Conservation (phyloP, 2,888 invertebrate genomes). For the Dicyrtoma fusca region DNA sequence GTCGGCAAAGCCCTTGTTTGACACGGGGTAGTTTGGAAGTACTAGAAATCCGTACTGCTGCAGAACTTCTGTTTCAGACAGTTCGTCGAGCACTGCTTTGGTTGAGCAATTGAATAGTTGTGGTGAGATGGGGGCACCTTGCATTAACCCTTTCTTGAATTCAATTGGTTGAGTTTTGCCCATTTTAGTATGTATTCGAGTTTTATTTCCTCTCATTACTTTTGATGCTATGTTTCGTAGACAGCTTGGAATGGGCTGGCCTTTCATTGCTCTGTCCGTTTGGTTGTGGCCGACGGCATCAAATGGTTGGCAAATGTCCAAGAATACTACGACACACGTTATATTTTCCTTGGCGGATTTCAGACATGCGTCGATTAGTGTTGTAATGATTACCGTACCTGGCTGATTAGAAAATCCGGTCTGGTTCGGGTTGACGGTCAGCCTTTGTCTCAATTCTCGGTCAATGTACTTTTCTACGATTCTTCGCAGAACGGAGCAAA, state of each 20-base stretch:
- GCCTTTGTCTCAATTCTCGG: neutral
- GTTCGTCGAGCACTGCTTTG: too few species aligned
- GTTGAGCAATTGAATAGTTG: neutral
- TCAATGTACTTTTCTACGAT: neutral
- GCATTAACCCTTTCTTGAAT: neutral
- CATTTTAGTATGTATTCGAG: neutral
- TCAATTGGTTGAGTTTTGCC: conserved; percentile 4
- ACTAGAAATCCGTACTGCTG: neutral
- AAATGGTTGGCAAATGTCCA: neutral
- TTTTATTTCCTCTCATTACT: neutral
- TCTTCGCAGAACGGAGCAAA: neutral
- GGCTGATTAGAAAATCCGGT: too few species aligned
- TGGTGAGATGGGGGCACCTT: neutral
- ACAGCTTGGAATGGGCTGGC: neutral
- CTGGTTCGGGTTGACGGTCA: too few species aligned
- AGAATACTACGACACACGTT: neutral
- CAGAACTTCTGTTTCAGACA: neutral
- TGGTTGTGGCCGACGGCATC: too few species aligned
- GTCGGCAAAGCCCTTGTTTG: neutral
- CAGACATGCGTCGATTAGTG: too few species aligned
- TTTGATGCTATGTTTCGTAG: neutral
- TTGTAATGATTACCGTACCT: too few species aligned
- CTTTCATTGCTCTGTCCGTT: neutral
- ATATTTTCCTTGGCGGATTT: too few species aligned
- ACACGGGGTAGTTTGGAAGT: neutral